A percentile compares a stretch with the other conserved stretches of the same genome.
Conservation (phyloP, 2,888 invertebrate species). For the Agonopterix arenella region DNA sequence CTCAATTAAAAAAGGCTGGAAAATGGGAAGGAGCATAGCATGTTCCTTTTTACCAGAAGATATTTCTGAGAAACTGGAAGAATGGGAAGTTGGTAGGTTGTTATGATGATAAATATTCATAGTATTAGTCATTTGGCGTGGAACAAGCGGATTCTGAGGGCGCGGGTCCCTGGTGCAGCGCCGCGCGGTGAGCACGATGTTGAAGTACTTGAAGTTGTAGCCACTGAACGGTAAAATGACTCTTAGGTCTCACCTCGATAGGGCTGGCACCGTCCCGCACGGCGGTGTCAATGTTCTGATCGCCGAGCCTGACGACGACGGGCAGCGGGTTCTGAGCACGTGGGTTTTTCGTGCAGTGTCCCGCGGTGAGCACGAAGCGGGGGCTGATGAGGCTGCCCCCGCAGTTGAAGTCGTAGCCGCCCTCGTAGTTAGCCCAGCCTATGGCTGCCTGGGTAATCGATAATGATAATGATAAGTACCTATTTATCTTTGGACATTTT, state of each 20-base stretch:
- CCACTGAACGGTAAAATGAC: constrained; percentile 10
- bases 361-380: constrained; percentile 80
- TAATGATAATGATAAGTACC: not conserved
- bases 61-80: too few species aligned
- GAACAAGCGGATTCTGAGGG: constrained; percentile 25
- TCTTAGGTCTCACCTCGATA: constrained; percentile 37
- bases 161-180: constrained; percentile 37
- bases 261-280: constrained; percentile 68
- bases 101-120: too few species aligned
- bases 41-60: too few species aligned
- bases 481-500: not conserved
- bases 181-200: constrained; percentile 82
- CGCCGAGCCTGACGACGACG: constrained; percentile 73
- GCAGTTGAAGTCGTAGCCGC: constrained; percentile 69
- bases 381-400: constrained; percentile 82
- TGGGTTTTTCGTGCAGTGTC: constrained; percentile 48
- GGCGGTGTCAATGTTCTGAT: constrained; percentile 66
- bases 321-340: constrained; percentile 45
- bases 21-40: too few species aligned
- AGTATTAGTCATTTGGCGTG: too few species aligned
- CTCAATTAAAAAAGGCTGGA: too few species aligned
- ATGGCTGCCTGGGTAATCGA: constrained; percentile 40
- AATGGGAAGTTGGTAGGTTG: too few species aligned
- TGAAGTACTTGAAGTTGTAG: constrained; percentile 64
- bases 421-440: constrained; percentile 39